Percentiles rank a stretch among this genome's conserved stretches.
Evolutionary conservation across 2,797 vertebrate genomes (phyloP).

Genomic region (Potorous gilbertii): DNA sequence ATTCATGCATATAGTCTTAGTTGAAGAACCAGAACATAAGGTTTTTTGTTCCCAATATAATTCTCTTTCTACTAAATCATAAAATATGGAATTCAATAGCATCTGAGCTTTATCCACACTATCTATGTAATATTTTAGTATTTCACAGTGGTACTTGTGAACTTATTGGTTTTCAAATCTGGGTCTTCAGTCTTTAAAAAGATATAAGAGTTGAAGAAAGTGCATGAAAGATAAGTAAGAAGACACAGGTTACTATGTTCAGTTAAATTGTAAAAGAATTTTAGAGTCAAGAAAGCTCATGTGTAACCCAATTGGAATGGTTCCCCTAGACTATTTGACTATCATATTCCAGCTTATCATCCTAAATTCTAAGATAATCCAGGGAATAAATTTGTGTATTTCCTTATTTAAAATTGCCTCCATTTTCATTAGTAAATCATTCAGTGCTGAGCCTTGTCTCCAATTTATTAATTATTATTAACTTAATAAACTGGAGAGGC

Average conservation of each 20-base stretch:
- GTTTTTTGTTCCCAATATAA: not conserved
- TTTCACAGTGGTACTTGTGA: not conserved
- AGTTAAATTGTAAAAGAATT: not conserved
- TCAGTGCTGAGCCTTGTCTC: not conserved
- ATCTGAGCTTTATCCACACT: not conserved
- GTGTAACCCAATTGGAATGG: not conserved
- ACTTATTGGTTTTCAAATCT: not conserved
- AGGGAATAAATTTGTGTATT: not conserved
- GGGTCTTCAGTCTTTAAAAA: not conserved
- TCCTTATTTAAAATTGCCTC: not conserved
- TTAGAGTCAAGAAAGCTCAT: not conserved
- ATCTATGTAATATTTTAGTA: not conserved
- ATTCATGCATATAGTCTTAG: not conserved
- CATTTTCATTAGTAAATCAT: not conserved
- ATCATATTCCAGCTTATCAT: not conserved
- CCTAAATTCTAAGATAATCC: not conserved
- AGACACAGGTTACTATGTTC: not conserved
- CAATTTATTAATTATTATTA: not conserved
- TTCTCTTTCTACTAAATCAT: not conserved
- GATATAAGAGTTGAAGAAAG: not conserved
- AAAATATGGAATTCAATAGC: not conserved
- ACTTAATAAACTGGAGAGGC: not conserved
- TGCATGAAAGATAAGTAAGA: not conserved
- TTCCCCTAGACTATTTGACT: not conserved
- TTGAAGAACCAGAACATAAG: not conserved